phyloP scores from a whole-genome alignment of 2,888 invertebrate species.

The Glyphotaelius pellucidus region DNA sequence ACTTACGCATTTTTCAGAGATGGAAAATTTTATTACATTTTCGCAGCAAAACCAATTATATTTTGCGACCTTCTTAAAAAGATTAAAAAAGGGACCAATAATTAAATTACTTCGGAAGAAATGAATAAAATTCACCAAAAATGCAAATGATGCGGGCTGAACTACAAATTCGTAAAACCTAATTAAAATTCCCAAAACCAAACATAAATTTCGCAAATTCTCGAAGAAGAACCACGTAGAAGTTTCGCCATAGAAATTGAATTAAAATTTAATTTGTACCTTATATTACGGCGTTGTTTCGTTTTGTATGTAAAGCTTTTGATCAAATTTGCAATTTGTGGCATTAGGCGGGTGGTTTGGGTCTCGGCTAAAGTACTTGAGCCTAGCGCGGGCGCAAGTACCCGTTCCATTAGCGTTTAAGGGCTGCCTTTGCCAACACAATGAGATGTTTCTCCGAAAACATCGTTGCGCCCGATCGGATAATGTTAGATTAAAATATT shows the following conservation, averaged over 20 bases:
- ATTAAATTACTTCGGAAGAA: neutral
- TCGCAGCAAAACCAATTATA: neutral
- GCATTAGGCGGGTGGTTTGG: constrained; percentile 19
- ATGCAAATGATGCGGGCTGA: neutral
- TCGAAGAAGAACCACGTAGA: neutral
- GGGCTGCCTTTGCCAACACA: neutral
- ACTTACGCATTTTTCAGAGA: neutral
- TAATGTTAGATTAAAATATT: neutral
- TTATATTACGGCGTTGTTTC: neutral
- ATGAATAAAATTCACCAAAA: neutral
- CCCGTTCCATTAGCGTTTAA: neutral
- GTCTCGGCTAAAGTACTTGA: neutral
- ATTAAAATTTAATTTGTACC: constrained; percentile 23
- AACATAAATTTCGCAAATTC: neutral
- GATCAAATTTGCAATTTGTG: constrained; percentile 43
- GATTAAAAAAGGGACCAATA: neutral
- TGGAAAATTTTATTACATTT: neutral
- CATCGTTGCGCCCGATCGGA: neutral
- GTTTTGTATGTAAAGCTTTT: constrained; percentile 45
- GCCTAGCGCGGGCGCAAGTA: constrained; percentile 8
- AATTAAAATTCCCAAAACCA: neutral
- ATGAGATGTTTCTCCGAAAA: neutral
- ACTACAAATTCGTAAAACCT: neutral
- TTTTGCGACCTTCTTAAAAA: neutral
- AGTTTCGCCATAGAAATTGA: neutral